Conservation (phyloP, 2,888 invertebrate genomes). For the Hartigia nigra region DNA sequence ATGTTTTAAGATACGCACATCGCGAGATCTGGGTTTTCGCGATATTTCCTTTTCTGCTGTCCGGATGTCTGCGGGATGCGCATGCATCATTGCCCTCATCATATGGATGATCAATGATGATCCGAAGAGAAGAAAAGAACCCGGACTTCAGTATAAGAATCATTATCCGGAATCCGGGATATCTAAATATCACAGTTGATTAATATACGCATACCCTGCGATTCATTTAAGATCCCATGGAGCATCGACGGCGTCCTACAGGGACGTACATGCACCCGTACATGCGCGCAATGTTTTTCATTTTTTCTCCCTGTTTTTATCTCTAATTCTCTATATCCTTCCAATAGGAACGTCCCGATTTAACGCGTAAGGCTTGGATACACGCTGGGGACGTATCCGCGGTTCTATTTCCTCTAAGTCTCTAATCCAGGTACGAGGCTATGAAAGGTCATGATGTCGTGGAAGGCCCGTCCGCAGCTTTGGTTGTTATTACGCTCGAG, state of each 20-base stretch:
- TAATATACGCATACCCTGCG: background rate
- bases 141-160: background rate
- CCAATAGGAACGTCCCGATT: background rate
- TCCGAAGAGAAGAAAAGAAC: background rate
- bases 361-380: background rate
- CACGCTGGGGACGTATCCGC: background rate
- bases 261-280: background rate
- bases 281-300: background rate
- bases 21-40: background rate
- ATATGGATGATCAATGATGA: background rate
- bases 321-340: background rate
- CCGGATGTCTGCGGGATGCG: background rate
- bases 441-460: slow-evolving; percentile 61
- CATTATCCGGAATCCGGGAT: background rate
- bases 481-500: slow-evolving; percentile 60
- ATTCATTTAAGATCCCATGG: background rate
- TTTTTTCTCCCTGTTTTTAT: background rate
- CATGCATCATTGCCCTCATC: background rate
- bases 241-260: background rate
- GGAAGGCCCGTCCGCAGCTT: slow-evolving; percentile 60
- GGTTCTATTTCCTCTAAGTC: slow-evolving; percentile 47
- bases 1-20: background rate
- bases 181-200: background rate
- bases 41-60: slow-evolving; percentile 1
- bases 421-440: slow-evolving; percentile 61